Percentiles rank a stretch among this genome's conserved stretches.
phyloP scores from a whole-genome alignment of 2,113 vertebrate genomes.

The Willisornis vidua region DNA sequence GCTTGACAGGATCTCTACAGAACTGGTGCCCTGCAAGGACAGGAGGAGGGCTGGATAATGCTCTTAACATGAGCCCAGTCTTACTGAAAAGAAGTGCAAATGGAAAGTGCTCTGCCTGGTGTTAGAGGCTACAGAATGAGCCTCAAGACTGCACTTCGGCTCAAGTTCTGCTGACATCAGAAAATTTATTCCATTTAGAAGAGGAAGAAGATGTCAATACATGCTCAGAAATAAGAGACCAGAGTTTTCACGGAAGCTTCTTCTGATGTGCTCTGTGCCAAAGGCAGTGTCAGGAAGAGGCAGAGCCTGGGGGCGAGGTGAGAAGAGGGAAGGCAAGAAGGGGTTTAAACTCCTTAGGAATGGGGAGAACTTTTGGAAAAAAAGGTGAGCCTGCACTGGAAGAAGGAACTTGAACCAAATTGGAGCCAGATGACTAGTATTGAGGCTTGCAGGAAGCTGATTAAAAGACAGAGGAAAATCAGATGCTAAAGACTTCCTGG shows the following conservation, averaged over 20 bases:
- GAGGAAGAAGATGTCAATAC: not conserved
- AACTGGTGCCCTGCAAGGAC: not conserved
- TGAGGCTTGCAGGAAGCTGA: not conserved
- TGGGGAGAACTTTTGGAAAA: not conserved
- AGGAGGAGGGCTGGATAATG: not conserved
- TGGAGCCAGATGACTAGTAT: not conserved
- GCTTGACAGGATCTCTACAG: not conserved
- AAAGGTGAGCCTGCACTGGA: not conserved
- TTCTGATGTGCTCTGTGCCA: not conserved
- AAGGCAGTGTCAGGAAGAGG: not conserved
- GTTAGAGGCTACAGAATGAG: not conserved
- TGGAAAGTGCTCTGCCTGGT: rapidly evolving
- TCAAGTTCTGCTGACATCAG: not conserved
- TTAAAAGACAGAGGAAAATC: not conserved
- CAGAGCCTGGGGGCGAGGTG: not conserved
- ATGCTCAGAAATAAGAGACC: not conserved
- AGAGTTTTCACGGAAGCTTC: not conserved
- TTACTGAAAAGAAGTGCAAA: not conserved
- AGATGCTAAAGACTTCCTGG: not conserved
- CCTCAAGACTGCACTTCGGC: not conserved
- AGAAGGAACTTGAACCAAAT: not conserved
- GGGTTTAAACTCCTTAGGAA: not conserved
- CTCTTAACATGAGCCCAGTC: not conserved
- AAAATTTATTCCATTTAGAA: not conserved
- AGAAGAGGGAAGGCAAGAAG: not conserved